Base-by-base conservation (phyloP, 2,888 invertebrate species). In the Leptopilina myrica region DNA sequence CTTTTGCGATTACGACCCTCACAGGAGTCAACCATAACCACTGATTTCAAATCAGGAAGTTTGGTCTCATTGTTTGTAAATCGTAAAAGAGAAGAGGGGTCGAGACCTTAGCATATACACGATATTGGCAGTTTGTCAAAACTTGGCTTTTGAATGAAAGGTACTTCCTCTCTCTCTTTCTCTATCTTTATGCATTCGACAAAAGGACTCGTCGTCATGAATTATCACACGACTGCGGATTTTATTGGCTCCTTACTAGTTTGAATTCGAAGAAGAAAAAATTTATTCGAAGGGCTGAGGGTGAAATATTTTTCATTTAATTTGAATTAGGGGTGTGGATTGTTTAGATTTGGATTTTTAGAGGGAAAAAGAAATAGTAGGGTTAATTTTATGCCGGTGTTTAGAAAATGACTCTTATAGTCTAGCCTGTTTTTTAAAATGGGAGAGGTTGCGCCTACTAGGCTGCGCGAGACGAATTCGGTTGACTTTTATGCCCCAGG, bases 11-110 rank as follows among this genome's bases (percentile, higher is more conserved):
- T 69, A 75, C 80, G 76, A 82, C 76, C 79, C 82, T 82, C 78
- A 80, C 81, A 77, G 79, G 79, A 81, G 77, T 81, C 80, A 79
- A 78, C 78, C 78, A 59, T 77, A 77, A 79, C 80, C 78, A 77
- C 20, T 14, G 53, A 56, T 69, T n/a, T 73, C 33, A 53, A 73
- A 73, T 73, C 73, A 73, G 56, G 53, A 73, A 73, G 56, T 73
- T 73, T 11, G 73, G 73, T 56, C 73, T 56, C 56, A 73, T 73
- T 73, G 73, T 73, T 73, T 73, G 73, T 73, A 26, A 73, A 73
- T 73, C 73, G 73, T 73, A 73, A 73, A 73, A 73, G 5, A 73
- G 9, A 53, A 20, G 20, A 20, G 33, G 69, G 26, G 6, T 69
- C n/a, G 9, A n/a, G 33, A n/a, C 26, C 33, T 53, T 73, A 49